Base-by-base conservation (phyloP, 1,140 invertebrate species). In the Scaptomyza hsui region DNA sequence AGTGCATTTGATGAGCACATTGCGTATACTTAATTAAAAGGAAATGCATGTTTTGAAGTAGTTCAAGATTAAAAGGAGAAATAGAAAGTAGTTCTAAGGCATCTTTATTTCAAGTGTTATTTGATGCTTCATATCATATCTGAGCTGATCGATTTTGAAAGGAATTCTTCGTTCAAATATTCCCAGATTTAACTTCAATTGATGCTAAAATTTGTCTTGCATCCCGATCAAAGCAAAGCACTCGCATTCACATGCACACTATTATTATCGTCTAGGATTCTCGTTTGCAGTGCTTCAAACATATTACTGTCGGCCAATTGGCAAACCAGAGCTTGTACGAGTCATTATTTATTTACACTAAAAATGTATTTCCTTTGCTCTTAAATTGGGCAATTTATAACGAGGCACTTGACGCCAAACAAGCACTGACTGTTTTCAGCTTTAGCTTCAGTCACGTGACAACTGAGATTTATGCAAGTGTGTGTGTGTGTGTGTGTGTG, bases 311-410 rank as follows among this genome's bases (percentile, higher is more conserved):
- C 24, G 57, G 48, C 21, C 71, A 68, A 69, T 73, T 56, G 49
- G 62, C 56, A 53, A 51, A 49, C 15, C 56, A 37, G 32, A 24
- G 52, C 51, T 63, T 29, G 62, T 73, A 67, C 72, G 62, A 49
- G 53, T 72, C 81, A 86, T 86, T 86, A 86, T 86, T 86, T 86
- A 86, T 86, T 86, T 86, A 86, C 73, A 72, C 71, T 78, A 75
- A 67, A 88, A 88, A 78, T 86, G 82, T 78, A 88, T 81, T 86
- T 86, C 72, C 82, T 72, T 75, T 86, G 75, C 77, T 78, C 56
- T 75, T 42, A 70, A 78, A 82, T 82, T 88, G 71, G 86, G 74
- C 82, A 86, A 88, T 86, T 86, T 86, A 86, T 88, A 86, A 88
- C 82, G 65, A 86, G 79, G 60, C 82, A 88, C 81, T 86, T 88